phyloP scores from a whole-genome alignment of 2,797 vertebrate species.

The Enteromius thamalakanensis region DNA sequence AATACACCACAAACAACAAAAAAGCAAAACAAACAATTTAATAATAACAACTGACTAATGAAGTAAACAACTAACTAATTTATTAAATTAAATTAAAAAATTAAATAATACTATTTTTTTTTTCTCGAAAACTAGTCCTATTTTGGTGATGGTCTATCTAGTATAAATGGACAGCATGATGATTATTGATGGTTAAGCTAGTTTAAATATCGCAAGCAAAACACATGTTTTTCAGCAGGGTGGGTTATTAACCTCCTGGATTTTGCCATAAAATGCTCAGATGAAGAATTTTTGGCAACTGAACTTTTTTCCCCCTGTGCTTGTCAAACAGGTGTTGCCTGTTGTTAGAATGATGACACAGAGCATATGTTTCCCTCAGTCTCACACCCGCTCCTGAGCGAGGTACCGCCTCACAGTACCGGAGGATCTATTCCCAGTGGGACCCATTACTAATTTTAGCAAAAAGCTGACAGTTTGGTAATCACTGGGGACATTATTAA shows the following conservation, averaged over 20 bases:
- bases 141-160: neutral
- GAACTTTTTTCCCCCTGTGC: constrained; percentile 23
- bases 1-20: neutral
- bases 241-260: constrained; percentile 14
- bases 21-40: neutral
- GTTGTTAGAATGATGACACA: constrained; percentile 47
- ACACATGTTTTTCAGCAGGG: constrained; percentile 3
- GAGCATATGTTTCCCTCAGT: constrained; percentile 47
- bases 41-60: neutral
- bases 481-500: constrained; percentile 55
- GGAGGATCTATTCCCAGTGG: constrained; percentile 43
- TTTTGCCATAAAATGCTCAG: constrained; percentile 14
- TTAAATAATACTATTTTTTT: neutral
- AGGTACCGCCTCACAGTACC: constrained; percentile 19
- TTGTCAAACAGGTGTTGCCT: constrained; percentile 54
- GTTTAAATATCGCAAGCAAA: neutral
- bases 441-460: constrained; percentile 45
- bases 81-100: no score
- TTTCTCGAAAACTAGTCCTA: neutral
- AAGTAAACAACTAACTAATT: neutral
- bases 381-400: constrained; percentile 27
- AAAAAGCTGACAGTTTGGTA: constrained; percentile 51
- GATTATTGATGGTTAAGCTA: neutral
- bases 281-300: constrained; percentile 1
- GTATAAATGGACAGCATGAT: neutral